phyloP scores from a whole-genome alignment of 2,113 vertebrate genomes.

The Phalacrocorax aristotelis region DNA sequence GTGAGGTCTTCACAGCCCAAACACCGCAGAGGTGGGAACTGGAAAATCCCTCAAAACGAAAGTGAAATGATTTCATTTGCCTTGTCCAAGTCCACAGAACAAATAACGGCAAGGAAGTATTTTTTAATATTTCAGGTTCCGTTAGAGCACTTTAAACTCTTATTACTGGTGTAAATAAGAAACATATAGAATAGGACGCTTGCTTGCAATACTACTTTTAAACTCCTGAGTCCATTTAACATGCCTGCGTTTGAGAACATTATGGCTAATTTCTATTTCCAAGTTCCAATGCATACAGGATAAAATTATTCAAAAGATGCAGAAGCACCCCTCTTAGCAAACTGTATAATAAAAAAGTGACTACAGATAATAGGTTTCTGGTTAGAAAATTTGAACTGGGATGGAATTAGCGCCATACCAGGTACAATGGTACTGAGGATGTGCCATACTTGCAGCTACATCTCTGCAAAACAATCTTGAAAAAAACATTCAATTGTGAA shows the following conservation, averaged over 20 bases:
- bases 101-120: not conserved
- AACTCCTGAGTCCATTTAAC: not conserved
- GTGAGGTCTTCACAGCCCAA: not conserved
- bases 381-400: not conserved
- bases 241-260: not conserved
- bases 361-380: not conserved
- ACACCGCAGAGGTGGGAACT: not conserved
- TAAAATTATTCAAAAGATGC: not conserved
- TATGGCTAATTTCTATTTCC: not conserved
- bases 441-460: not conserved
- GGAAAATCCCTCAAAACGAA: not conserved
- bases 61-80: not conserved
- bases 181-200: not conserved
- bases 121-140: not conserved
- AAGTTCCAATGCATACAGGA: not conserved
- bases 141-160: not conserved
- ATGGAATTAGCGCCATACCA: too few relatives aligned
- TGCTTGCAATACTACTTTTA: not conserved
- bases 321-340: not conserved
- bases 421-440: not conserved
- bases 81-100: not conserved
- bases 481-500: not conserved
- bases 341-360: not conserved
- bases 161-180: not conserved
- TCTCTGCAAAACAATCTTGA: not conserved